Percentiles rank a stretch among this genome's conserved stretches.
phyloP scores from a whole-genome alignment of 2,113 vertebrate species.

The Hystrix cristata region DNA sequence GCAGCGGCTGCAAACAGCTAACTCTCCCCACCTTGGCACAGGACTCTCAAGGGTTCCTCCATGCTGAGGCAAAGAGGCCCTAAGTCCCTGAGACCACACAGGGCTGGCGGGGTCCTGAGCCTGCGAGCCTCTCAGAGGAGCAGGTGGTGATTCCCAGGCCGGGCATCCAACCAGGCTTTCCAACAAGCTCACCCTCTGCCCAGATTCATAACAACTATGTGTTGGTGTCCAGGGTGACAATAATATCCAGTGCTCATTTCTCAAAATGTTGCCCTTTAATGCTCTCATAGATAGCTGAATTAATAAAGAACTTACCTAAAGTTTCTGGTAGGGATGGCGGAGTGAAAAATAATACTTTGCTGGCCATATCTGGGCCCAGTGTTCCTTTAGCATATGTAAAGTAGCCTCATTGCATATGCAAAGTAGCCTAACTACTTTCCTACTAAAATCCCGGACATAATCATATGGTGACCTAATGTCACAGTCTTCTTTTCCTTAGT shows the following conservation, averaged over 20 bases:
- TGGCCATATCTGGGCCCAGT: background rate
- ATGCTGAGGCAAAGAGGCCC: background rate
- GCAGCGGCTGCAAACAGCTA: background rate
- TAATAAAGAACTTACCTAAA: background rate
- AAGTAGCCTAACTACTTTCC: background rate
- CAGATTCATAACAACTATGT: background rate
- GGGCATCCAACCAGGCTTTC: background rate
- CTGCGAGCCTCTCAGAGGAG: background rate
- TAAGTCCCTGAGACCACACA: background rate
- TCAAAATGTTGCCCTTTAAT: background rate
- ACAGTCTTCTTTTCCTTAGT: background rate
- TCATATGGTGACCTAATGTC: background rate
- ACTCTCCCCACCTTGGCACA: too few species aligned
- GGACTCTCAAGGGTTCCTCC: background rate
- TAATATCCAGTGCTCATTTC: background rate
- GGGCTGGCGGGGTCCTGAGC: background rate
- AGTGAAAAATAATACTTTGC: background rate
- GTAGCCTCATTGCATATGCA: background rate
- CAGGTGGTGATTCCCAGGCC: background rate
- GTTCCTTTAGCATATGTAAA: background rate
- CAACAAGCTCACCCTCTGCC: background rate
- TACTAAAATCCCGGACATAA: background rate
- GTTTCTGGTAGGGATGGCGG: constrained; percentile 16
- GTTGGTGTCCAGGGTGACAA: background rate
- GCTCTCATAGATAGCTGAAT: background rate